phyloP scores from a whole-genome alignment of 2,797 vertebrate genomes.

The Cyclopterus lumpus region DNA sequence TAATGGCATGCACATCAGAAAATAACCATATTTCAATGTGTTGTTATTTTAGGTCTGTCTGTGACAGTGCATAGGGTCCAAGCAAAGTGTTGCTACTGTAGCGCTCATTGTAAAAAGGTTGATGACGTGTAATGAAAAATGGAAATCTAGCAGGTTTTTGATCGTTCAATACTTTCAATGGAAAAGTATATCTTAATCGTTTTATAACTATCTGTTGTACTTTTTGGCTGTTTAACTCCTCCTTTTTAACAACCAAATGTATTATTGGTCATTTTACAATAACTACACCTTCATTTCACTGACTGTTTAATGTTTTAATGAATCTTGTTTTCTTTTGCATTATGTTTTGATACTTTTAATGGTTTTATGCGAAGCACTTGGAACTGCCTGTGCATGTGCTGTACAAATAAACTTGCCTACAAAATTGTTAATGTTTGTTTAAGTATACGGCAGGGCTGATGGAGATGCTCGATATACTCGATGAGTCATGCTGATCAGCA shows the following conservation, averaged over 20 bases:
- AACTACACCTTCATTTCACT: not conserved
- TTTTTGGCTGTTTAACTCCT: not conserved
- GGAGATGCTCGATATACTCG: constrained; percentile 10
- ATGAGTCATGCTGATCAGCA: not conserved
- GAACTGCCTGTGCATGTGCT: constrained; percentile 5
- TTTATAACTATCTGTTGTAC: not conserved
- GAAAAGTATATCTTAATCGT: not conserved
- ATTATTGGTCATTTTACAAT: not conserved
- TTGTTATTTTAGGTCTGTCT: not conserved
- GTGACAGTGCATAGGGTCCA: not conserved
- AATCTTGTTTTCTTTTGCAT: too few species aligned
- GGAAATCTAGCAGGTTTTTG: not conserved
- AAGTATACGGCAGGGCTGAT: constrained; percentile 6
- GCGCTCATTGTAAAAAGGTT: not conserved
- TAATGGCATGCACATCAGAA: too few species aligned
- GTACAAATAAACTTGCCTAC: not conserved
- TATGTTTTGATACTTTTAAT: too few species aligned
- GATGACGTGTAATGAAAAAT: not conserved
- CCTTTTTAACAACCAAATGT: not conserved
- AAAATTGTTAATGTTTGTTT: constrained; percentile 18
- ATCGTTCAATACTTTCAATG: not conserved
- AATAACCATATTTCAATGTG: not conserved
- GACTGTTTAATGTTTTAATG: too few species aligned
- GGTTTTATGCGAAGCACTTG: too few species aligned
- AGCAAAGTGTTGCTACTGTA: not conserved